Evolutionary conservation across 2,888 invertebrate genomes (phyloP), one percentile per base, ranked within the genome.

Genomic region (Clunio marinus): DNA sequence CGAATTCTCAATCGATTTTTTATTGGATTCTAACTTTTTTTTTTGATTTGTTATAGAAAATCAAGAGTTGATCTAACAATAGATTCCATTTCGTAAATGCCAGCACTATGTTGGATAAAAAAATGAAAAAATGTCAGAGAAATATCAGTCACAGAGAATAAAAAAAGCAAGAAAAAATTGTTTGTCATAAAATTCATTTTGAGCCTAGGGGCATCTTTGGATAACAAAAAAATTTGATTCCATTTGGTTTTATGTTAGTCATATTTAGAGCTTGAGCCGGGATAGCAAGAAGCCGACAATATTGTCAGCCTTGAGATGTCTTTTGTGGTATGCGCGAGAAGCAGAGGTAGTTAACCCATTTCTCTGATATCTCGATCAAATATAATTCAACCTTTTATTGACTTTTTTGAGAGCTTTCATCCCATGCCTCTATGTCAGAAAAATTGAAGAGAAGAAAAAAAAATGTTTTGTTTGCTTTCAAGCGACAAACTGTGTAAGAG

Each of bases 291-390:
- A 41, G 15, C n/a, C 10, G 41, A 15, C 10, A 51, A n/a, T 20
- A 51, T 13, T 22, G 51, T 51, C n/a, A 17, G 17, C 10, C 15
- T 41, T 41, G 41, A 41, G 41, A n/a, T 15, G 41, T 4, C 22
- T 17, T 51, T 20, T 51, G 20, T 51, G 22, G n/a, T 22, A 51
- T 22, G 17, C 22, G 7, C 17, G 22, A 22, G 20, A 7, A 4
- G 51, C 41, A 22, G 51, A 22, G 51, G 51, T 22, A 51, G 51
- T 51, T 51, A 51, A 51, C 51, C 51, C 51, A 51, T n/a, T 51
- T n/a, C 20, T 8, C 13, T 51, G 51, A 20, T 51, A 51, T 51
- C 51, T 51, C 51, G 51, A 51, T 51, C 22, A 22, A 51, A 22
- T 32, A n/a, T 20, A 17, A 22, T 51, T 22, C 2, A 41, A 15